Conservation (phyloP, 2,113 vertebrate genomes). For the Toxotes chatareus region DNA sequence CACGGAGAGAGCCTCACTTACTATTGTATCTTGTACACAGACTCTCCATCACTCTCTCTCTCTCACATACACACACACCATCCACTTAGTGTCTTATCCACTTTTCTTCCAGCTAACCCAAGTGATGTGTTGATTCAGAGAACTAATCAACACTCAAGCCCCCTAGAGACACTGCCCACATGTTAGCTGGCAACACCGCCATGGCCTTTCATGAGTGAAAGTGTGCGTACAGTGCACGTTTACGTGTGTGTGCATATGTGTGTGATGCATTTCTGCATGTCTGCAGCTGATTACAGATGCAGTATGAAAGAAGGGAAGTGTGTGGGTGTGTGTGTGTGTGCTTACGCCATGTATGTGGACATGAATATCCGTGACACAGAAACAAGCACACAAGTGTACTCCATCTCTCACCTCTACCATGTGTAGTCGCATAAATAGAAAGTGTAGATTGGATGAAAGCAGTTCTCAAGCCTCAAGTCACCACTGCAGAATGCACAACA, state of each 20-base stretch:
- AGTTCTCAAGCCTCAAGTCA: constrained; percentile 16
- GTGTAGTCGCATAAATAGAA: constrained; percentile 30
- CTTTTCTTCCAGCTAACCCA: constrained; percentile 1
- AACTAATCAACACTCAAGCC: constrained; percentile 41
- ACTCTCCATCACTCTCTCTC: background rate
- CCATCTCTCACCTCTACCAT: background rate
- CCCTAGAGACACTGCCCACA: constrained; percentile 25
- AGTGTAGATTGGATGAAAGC: constrained; percentile 2
- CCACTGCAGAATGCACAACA: constrained; percentile 1
- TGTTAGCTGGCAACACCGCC: constrained; percentile 15
- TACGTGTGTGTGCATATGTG: background rate
- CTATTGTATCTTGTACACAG: background rate
- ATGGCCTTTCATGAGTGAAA: background rate
- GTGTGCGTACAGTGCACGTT: background rate
- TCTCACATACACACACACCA: background rate
- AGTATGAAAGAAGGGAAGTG: too few species aligned
- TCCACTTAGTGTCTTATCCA: constrained; percentile 12
- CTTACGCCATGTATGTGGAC: too few species aligned
- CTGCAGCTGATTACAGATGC: constrained; percentile 2
- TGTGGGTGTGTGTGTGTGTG: too few species aligned
- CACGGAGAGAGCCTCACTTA: background rate
- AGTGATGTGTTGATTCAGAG: constrained; percentile 16
- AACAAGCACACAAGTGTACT: constrained; percentile 21
- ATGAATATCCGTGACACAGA: background rate
- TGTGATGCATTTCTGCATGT: background rate